Evolutionary conservation across 2,888 invertebrate genomes (phyloP).

Genomic region (Mimachlamys varia): DNA sequence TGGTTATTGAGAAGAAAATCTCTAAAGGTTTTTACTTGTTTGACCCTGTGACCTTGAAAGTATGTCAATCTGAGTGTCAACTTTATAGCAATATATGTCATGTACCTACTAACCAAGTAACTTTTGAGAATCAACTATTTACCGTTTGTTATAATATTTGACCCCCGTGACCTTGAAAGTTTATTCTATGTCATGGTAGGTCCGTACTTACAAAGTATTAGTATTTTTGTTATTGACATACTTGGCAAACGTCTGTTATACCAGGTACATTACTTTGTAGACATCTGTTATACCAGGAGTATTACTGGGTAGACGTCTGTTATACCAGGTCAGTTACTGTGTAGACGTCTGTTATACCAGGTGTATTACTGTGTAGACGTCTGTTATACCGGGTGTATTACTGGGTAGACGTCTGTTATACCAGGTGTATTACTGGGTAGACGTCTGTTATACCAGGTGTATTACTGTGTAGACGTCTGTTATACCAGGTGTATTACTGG

Average conservation of each 20-base stretch:
- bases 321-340: background rate
- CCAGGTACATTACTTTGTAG: background rate
- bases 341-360: background rate
- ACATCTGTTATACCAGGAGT: background rate
- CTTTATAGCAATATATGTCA: background rate
- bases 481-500: background rate
- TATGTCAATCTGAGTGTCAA: too few species aligned
- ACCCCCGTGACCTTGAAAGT: too few species aligned
- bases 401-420: too few species aligned
- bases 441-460: background rate
- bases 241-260: background rate
- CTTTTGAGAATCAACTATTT: too few species aligned
- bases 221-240: too few species aligned
- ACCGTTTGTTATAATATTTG: too few species aligned
- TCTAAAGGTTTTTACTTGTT: too few species aligned
- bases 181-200: too few species aligned
- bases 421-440: background rate
- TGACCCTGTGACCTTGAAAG: too few species aligned
- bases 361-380: background rate
- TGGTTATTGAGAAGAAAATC: too few species aligned
- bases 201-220: too few species aligned
- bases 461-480: too few species aligned
- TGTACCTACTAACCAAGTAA: background rate
- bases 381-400: background rate
- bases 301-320: background rate